Conservation (phyloP, 1,140 invertebrate genomes). For the Plodia interpunctella region DNA sequence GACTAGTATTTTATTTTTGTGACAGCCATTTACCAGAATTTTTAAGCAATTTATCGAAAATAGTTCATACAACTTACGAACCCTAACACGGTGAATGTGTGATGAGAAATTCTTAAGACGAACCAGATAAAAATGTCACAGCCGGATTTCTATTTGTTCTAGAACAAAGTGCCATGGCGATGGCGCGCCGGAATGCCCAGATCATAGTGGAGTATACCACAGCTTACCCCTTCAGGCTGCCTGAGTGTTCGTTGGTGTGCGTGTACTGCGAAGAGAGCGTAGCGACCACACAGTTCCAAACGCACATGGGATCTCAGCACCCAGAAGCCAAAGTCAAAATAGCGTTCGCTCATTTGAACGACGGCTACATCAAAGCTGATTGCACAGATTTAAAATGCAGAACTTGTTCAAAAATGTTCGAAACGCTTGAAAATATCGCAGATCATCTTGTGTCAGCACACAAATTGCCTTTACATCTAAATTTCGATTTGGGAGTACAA, state of each 20-base stretch:
- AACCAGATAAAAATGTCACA: too few species aligned
- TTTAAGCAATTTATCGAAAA: too few species aligned
- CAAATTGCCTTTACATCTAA: slow-evolving; percentile 32
- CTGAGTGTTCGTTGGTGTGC: slow-evolving; percentile 45
- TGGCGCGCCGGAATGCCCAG: slow-evolving; percentile 51
- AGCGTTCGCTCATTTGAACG: slow-evolving; percentile 42
- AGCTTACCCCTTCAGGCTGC: slow-evolving; percentile 53
- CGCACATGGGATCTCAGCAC: slow-evolving; percentile 43
- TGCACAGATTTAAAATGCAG: slow-evolving; percentile 46
- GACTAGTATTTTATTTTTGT: too few species aligned
- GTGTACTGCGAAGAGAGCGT: slow-evolving; percentile 54
- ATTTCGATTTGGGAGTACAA: slow-evolving; percentile 44
- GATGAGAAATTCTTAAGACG: too few species aligned
- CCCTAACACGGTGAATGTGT: too few species aligned
- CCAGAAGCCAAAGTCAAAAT: slow-evolving; percentile 38
- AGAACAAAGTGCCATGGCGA: slow-evolving; percentile 44
- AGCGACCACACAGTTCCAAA: slow-evolving; percentile 40
- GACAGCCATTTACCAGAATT: too few species aligned
- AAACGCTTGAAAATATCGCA: slow-evolving; percentile 27
- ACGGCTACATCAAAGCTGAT: slow-evolving; percentile 52
- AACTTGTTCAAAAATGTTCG: slow-evolving; percentile 33
- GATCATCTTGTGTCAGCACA: slow-evolving; percentile 40
- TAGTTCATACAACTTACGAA: too few species aligned
- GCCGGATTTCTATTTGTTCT: slow-evolving; percentile 62
- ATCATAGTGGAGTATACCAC: slow-evolving; percentile 56